These are phyloP conservation scores for Misgurnus anguillicaudatus DNA, from an alignment of 2,113 vertebrate genomes.

Conservation along the genomic window DNA sequence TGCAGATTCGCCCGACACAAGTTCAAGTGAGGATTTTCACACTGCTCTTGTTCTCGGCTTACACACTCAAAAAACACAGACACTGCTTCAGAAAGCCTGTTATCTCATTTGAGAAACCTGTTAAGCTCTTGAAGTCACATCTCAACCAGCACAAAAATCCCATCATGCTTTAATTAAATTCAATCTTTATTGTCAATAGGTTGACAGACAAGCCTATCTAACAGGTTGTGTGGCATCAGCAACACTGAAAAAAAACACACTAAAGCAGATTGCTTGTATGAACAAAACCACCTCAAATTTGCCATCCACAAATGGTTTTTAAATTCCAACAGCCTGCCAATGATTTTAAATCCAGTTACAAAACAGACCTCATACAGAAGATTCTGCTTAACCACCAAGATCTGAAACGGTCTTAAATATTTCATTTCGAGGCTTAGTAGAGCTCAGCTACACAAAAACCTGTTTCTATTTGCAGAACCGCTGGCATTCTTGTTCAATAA, in stretches of 20 bases:
- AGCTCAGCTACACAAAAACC: too few species aligned
- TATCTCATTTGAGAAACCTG: slow-evolving; percentile 2
- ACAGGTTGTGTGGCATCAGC: background rate
- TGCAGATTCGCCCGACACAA: background rate
- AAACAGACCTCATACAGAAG: slow-evolving; percentile 16
- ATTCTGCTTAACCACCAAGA: background rate
- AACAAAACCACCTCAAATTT: background rate
- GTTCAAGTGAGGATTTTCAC: slow-evolving; percentile 17
- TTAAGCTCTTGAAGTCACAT: background rate
- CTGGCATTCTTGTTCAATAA: background rate
- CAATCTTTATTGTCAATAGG: background rate
- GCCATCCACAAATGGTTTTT: background rate
- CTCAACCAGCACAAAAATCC: background rate
- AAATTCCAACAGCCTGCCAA: background rate
- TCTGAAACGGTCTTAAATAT: background rate
- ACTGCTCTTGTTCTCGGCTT: background rate
- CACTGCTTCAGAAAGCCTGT: background rate
- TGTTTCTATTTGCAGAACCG: background rate
- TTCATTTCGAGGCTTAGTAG: background rate
- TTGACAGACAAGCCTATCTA: too few species aligned
- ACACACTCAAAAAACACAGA: background rate
- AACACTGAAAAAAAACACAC: background rate
- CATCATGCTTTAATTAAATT: background rate
- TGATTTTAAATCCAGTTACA: background rate
- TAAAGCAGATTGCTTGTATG: background rate